These are phyloP conservation scores for Triplophysa siluroides DNA, from an alignment of 2,113 vertebrate species.

Conservation along the genomic window DNA sequence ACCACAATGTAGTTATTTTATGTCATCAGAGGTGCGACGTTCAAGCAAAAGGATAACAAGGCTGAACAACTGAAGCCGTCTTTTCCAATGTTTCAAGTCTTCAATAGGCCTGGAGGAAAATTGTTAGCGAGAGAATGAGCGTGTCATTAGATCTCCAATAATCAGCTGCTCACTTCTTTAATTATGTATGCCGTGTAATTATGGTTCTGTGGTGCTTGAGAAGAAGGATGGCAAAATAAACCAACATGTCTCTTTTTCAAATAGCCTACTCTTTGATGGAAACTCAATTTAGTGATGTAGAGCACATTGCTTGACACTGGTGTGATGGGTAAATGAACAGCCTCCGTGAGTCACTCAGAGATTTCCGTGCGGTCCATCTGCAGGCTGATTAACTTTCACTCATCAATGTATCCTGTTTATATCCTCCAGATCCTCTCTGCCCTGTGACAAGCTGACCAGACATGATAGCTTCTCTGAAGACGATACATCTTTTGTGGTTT, in stretches of 20 bases:
- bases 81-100: neutral
- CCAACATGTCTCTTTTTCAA: conserved; percentile 24
- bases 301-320: neutral
- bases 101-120: neutral
- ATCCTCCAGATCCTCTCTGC: neutral
- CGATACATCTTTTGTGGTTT: neutral
- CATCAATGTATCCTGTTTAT: conserved; percentile 2
- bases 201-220: conserved; percentile 4
- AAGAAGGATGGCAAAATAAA: conserved; percentile 4
- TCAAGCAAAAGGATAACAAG: neutral
- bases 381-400: neutral
- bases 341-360: neutral
- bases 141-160: conserved; percentile 45
- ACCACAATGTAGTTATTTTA: neutral
- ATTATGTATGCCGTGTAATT: conserved; percentile 48
- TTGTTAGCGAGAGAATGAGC: conserved; percentile 17
- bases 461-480: neutral
- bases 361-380: neutral
- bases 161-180: conserved; percentile 42
- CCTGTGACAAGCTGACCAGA: neutral
- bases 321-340: conserved; percentile 22
- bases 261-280: conserved; percentile 32
- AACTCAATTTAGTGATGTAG: conserved; percentile 17
- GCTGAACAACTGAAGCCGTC: neutral
- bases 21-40: neutral